These are phyloP conservation scores for Yasuhikotakia modesta DNA, from an alignment of 2,797 vertebrate species.

Conservation along the genomic window DNA sequence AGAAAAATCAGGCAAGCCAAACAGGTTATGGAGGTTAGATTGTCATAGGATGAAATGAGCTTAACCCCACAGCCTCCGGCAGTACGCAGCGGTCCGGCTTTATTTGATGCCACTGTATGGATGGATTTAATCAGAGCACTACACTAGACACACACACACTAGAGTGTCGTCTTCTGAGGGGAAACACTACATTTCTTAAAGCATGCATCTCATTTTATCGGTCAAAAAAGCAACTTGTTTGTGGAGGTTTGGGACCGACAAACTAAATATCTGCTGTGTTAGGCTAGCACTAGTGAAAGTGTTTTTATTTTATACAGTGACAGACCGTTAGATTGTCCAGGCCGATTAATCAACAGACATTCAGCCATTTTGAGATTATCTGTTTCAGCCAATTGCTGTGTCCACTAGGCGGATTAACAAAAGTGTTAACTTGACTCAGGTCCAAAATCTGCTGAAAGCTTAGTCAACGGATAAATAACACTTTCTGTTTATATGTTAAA, in stretches of 20 bases:
- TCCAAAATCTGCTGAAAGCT: constrained; percentile 1
- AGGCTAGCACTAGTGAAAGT: too few species aligned
- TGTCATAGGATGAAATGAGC: too few species aligned
- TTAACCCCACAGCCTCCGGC: too few species aligned
- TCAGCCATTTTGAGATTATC: neutral
- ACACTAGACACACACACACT: too few species aligned
- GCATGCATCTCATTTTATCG: neutral
- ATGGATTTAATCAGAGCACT: neutral
- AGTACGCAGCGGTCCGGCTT: too few species aligned
- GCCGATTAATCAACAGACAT: neutral
- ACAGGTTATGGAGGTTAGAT: too few species aligned
- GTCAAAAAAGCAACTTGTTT: neutral
- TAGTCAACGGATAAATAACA: neutral
- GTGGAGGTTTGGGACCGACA: neutral
- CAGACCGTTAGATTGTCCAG: neutral
- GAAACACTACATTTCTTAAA: neutral
- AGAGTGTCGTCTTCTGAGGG: neutral
- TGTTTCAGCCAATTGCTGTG: neutral
- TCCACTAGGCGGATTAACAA: neutral
- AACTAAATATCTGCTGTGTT: neutral
- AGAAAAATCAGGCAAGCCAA: too few species aligned
- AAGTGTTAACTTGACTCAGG: neutral
- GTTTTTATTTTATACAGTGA: too few species aligned
- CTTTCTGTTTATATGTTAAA: neutral
- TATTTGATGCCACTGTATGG: neutral